Evolutionary conservation across 2,797 vertebrate species (phyloP).

Genomic region (Xiphorhynchus erythropygius): DNA sequence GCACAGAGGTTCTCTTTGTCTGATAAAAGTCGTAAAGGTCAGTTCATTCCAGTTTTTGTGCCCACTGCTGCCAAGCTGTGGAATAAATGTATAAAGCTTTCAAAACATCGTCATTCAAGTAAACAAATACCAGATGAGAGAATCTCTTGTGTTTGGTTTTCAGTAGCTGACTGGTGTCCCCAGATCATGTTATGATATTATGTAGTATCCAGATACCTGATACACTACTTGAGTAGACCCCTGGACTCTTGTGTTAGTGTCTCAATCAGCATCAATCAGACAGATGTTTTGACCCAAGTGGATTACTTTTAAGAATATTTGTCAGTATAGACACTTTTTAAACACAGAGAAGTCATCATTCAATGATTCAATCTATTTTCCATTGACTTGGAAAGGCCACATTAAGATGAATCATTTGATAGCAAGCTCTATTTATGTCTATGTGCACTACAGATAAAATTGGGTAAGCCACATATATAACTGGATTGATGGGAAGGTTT

Average conservation of each 20-base stretch:
- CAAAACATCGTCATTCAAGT: constrained; percentile 26
- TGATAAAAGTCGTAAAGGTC: constrained; percentile 46
- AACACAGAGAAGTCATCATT: neutral
- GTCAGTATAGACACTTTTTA: neutral
- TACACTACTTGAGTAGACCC: neutral
- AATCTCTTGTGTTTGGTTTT: constrained; percentile 12
- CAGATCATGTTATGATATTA: neutral
- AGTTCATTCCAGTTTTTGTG: constrained; percentile 40
- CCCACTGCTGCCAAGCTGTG: constrained; percentile 24
- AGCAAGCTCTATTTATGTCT: neutral
- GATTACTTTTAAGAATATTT: neutral
- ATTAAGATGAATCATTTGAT: neutral
- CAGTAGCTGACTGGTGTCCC: neutral
- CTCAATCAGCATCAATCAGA: neutral
- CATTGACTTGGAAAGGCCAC: neutral
- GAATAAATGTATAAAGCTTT: constrained; percentile 49
- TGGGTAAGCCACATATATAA: neutral
- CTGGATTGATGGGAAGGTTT: neutral
- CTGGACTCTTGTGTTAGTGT: neutral
- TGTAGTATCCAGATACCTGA: neutral
- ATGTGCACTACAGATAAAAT: neutral
- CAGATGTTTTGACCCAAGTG: neutral
- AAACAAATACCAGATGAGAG: constrained; percentile 38
- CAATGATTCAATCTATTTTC: neutral
- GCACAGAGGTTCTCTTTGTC: constrained; percentile 60